Evolutionary conservation across 2,797 vertebrate species (phyloP).

Genomic region (Phrynocephalus forsythii): DNA sequence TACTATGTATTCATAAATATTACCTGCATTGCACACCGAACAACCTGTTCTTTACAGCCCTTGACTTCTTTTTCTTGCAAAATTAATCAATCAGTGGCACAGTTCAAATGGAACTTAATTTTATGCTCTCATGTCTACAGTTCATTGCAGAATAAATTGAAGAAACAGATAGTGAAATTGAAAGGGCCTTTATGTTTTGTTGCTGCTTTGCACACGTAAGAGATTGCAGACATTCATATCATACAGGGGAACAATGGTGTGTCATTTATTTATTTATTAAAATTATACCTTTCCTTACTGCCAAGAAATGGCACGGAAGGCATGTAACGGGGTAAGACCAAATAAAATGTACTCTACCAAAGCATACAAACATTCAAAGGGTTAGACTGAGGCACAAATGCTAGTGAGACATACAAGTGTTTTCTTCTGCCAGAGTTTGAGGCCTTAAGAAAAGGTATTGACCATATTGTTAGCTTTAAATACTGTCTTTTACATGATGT

Average conservation of each 20-base stretch:
- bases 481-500: too few species aligned
- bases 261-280: not conserved
- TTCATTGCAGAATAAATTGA: constrained; percentile 64
- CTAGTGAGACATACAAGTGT: too few species aligned
- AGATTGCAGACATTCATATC: not conserved
- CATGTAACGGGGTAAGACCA: not conserved
- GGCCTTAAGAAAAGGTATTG: too few species aligned
- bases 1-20: constrained; percentile 79
- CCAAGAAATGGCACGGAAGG: not conserved
- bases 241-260: not conserved
- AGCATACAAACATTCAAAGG: not conserved
- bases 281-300: not conserved
- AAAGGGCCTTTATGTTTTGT: constrained; percentile 46
- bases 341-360: not conserved
- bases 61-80: constrained; percentile 66
- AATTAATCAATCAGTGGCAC: constrained; percentile 65
- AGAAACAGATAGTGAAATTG: constrained; percentile 66
- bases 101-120: constrained; percentile 70
- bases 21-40: constrained; percentile 65
- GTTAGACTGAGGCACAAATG: too few species aligned
- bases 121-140: constrained; percentile 60
- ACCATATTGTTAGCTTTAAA: too few species aligned
- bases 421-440: too few species aligned
- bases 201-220: not conserved
- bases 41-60: constrained; percentile 66